Percentiles rank a stretch among this genome's conserved stretches.
These are phyloP conservation scores for Bradypodion pumilum DNA, from an alignment of 2,797 vertebrate species.

Conservation along the genomic window DNA sequence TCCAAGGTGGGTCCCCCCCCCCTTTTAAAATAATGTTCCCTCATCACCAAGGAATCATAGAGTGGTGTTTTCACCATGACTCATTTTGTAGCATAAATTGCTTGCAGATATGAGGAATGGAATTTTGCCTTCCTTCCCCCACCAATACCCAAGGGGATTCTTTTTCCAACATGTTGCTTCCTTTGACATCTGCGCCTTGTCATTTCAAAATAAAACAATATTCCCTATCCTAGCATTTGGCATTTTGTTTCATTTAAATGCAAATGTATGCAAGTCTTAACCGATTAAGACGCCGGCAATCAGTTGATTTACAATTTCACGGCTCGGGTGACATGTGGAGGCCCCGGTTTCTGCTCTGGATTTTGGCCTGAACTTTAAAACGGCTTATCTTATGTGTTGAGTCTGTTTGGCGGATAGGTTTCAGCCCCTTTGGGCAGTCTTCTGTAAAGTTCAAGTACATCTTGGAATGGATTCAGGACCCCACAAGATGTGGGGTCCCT, in stretches of 20 bases:
- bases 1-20: background rate
- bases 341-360: no score
- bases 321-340: background rate
- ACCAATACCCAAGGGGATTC: background rate
- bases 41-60: background rate
- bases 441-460: no score
- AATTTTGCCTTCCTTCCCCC: background rate
- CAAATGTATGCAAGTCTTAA: background rate
- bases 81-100: background rate
- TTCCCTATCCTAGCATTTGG: background rate
- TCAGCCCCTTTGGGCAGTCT: no score
- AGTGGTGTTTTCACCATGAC: background rate
- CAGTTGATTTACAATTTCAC: no score
- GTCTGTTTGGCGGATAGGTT: background rate
- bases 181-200: background rate
- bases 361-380: no score
- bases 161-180: background rate
- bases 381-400: no score
- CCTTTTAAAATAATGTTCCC: background rate
- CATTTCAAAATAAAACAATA: background rate
- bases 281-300: background rate
- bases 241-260: background rate
- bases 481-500: no score
- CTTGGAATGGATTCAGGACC: no score
- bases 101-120: background rate